Evolutionary conservation across 2,797 vertebrate genomes (phyloP).

Genomic region (Manis javanica): DNA sequence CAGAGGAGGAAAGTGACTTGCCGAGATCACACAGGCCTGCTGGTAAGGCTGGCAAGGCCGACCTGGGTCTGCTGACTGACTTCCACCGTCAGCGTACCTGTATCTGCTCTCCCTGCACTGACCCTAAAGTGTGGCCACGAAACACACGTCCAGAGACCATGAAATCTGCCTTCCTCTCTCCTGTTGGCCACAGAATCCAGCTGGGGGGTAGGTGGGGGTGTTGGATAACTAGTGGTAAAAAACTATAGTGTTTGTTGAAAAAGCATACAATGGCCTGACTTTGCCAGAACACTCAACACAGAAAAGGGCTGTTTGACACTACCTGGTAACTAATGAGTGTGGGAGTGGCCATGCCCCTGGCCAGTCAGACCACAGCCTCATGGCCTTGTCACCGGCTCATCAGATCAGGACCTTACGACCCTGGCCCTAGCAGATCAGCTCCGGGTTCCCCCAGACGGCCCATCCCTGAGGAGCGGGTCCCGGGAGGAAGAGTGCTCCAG

Average conservation of each 20-base stretch:
- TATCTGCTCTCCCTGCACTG: not conserved
- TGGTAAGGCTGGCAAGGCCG: not conserved
- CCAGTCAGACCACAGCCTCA: not conserved
- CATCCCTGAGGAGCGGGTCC: not conserved
- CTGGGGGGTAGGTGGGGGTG: not conserved
- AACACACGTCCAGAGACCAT: not conserved
- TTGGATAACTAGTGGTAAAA: not conserved
- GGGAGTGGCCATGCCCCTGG: not conserved
- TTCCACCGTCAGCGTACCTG: rapidly evolving
- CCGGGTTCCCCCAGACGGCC: rapidly evolving
- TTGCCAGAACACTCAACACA: not conserved
- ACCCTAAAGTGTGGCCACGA: not conserved
- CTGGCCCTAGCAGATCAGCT: not conserved
- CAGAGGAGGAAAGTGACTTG: not conserved
- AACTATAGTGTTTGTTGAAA: not conserved
- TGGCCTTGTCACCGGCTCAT: not conserved
- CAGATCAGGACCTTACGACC: not conserved
- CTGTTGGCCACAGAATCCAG: not conserved
- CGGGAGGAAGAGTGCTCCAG: not conserved
- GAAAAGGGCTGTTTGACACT: not conserved
- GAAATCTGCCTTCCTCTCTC: not conserved
- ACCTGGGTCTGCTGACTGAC: not conserved
- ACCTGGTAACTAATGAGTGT: not conserved
- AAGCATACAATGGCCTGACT: not conserved
- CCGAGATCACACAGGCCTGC: not conserved